A percentile compares a stretch with the other conserved stretches of the same genome.
phyloP scores from a whole-genome alignment of 2,888 invertebrate species.

The Hydriomena furcata region DNA sequence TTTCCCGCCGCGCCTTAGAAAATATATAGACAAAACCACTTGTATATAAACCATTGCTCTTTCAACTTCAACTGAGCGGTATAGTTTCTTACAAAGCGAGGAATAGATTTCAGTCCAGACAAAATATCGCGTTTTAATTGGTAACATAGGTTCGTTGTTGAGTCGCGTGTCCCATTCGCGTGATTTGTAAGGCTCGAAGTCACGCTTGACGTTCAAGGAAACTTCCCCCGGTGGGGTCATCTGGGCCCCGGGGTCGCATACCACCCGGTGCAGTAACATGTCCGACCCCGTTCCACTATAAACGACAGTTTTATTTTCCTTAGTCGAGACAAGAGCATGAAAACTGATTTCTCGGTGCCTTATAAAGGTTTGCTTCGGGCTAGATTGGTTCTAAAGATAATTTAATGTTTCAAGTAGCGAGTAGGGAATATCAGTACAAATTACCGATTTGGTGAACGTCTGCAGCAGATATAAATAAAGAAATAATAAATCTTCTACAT shows the following conservation, averaged over 20 bases:
- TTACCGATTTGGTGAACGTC: too few species aligned
- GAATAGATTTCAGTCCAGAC: slow-evolving; percentile 33
- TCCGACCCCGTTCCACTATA: slow-evolving; percentile 74
- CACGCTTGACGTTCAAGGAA: slow-evolving; percentile 74
- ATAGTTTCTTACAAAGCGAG: slow-evolving; percentile 8
- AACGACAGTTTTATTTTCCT: slow-evolving; percentile 76
- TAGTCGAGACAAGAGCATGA: slow-evolving; percentile 54
- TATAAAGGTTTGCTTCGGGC: slow-evolving; percentile 38
- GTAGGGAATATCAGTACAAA: not conserved
- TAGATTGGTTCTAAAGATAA: slow-evolving; percentile 19
- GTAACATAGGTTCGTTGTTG: slow-evolving; percentile 47
- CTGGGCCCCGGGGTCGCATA: slow-evolving; percentile 58
- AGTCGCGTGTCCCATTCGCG: slow-evolving; percentile 73
- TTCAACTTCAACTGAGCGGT: not conserved
- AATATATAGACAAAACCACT: slow-evolving; percentile 6
- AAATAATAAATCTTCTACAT: too few species aligned
- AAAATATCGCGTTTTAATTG: slow-evolving; percentile 38
- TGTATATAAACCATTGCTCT: slow-evolving; percentile 38
- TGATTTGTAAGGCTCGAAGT: slow-evolving; percentile 75
- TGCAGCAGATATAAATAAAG: too few species aligned
- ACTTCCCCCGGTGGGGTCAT: slow-evolving; percentile 64
- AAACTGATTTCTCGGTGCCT: slow-evolving; percentile 51
- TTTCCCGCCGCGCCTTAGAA: slow-evolving; percentile 38
- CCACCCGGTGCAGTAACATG: slow-evolving; percentile 72
- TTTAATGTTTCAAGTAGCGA: slow-evolving; percentile 7